Conservation (phyloP, 2,113 vertebrate genomes). For the Pteruthius melanotis region DNA sequence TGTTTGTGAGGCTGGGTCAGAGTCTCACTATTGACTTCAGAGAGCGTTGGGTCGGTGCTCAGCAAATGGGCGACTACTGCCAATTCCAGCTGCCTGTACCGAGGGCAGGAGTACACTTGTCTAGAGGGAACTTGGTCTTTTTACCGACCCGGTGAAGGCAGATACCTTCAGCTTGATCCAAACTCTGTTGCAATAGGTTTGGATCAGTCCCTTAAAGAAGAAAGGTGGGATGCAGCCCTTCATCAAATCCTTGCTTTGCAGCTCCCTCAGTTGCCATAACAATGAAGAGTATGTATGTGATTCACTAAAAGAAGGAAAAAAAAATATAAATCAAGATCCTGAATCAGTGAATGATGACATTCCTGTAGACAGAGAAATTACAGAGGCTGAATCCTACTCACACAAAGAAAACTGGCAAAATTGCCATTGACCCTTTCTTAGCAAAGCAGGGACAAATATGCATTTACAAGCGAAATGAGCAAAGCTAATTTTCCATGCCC, state of each 20-base stretch:
- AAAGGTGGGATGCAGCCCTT: slow-evolving; percentile 29
- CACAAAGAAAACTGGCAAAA: background rate
- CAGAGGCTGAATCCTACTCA: background rate
- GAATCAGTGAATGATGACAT: slow-evolving; percentile 46
- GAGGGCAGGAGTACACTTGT: slow-evolving; percentile 6
- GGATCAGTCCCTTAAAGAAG: background rate
- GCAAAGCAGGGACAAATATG: background rate
- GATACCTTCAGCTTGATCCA: background rate
- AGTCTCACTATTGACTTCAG: slow-evolving; percentile 43
- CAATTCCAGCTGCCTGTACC: background rate
- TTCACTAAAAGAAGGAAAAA: slow-evolving; percentile 28
- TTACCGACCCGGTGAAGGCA: background rate
- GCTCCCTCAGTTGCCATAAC: slow-evolving; percentile 58
- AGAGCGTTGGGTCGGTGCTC: background rate
- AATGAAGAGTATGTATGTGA: slow-evolving; percentile 48
- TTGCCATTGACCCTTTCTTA: slow-evolving; percentile 3
- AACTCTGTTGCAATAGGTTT: background rate
- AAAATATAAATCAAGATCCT: background rate
- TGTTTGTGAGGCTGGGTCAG: slow-evolving; percentile 29
- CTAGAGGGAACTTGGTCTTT: background rate
- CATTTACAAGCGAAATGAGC: background rate
- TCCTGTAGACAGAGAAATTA: background rate
- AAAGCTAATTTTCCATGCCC: background rate
- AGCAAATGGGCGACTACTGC: background rate
- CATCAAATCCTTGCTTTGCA: slow-evolving; percentile 28